Evolutionary conservation across 2,888 invertebrate species (phyloP), one percentile per base, ranked within the genome.

Genomic region (Drosophila niveifrons): DNA sequence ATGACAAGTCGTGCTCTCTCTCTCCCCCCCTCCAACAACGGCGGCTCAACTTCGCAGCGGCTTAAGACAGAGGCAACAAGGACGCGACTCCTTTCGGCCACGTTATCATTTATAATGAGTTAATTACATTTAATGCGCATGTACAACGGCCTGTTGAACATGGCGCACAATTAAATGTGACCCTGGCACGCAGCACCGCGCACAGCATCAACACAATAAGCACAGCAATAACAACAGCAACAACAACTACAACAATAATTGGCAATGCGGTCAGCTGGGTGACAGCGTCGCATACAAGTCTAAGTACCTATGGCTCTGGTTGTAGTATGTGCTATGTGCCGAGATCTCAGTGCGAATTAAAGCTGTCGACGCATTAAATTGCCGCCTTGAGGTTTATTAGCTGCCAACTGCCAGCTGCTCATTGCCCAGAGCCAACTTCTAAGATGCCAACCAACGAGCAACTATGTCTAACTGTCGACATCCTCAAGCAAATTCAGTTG

Each of bases 61-160:
- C 88, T 82, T 84, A 87, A 82, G 82, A 84, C 74, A 48, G 6
- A 23, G 6, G 23, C 23, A 15, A 23, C 41, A 48, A 28, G 61
- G 59, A 55, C 41, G 78, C 65, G 67, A 70, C 71, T 85, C 82
- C 75, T 67, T 69, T 83, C 46, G 76, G 66, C 78, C 75, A 76
- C 82, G 89, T 86, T 86, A 89, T 86, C 90, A 86, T 90, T 86
- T 90, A 90, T 86, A 86, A 86, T 86, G 90, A 86, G 86, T 90
- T 86, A 86, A 86, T 86, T 86, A 86, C 86, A 80, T 90, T 88
- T 88, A 86, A 86, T 89, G 87, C 88, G 82, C 85, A 80, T 84
- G 85, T 89, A 75, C 75, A 82, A 88, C 83, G 83, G 88, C 85
- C 89, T 89, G 85, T 89, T 85, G 85, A 89, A 84, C 85, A 85